Base-by-base conservation (phyloP, 1,140 invertebrate genomes). In the Aphaenogaster ashmeadi region DNA sequence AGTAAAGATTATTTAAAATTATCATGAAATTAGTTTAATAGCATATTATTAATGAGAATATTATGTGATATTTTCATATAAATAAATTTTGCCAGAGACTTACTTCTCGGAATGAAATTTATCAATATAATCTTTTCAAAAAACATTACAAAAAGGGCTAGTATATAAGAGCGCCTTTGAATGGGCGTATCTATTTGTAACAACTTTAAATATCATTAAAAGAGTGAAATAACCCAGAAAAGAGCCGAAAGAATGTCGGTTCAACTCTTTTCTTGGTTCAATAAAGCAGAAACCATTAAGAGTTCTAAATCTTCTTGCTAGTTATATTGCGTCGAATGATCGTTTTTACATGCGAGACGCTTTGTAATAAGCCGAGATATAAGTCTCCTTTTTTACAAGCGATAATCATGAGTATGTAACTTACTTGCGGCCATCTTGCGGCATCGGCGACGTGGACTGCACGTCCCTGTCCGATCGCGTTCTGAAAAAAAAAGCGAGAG, bases 401-500 rank as follows among this genome's bases (percentile, higher is more conserved):
- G 3, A 18, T 33, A 36, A 72, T 3, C 1, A 66, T 66, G n/a
- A 9, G 1, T 27, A 52, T 38, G 41, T 15, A 11, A 80, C 78
- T 54, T 80, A 80, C 78, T 69, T 80, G 47, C 11, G 36, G 4
- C 44, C n/a, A 7, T 33, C n/a, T 69, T 69, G 78, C 0, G 38
- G 36, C n/a, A 27, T 33, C n/a, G 54, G 56, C 0, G 74, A 27
- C 0, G 44, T 6, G 8, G 77, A 54, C 3, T 67, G 62, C 4
- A 69, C n/a, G 8, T 67, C n/a, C 4, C 54, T 80, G 13, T 52
- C 33, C 13, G 13, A 50, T 9, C 78, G 62, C n/a, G 62, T 69
- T 41, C 78, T 80, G 62, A 41, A 69, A 80, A 79, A 79, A n/a
- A 64, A 36, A 72, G 0, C 15, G 15, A 33, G 33, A 60, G 3